Evolutionary conservation across 2,888 invertebrate species (phyloP).

Genomic region (Chymomyza procnemis): DNA sequence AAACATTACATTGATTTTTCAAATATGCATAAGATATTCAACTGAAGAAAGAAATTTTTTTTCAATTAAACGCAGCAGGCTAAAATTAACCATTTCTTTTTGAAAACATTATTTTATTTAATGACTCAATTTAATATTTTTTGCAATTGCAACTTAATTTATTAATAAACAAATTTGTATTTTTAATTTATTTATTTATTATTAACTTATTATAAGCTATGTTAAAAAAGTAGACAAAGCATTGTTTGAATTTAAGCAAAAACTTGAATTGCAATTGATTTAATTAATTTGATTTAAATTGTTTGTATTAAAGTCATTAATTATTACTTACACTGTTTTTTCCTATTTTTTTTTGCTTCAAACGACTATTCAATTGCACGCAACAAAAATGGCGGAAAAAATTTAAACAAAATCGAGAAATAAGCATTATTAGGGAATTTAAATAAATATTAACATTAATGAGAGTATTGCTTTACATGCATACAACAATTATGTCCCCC

Average conservation of each 20-base stretch:
- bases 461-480: not conserved
- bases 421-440: not conserved
- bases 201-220: not conserved
- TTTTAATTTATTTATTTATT: not conserved
- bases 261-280: not conserved
- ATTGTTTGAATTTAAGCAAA: not conserved
- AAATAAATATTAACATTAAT: not conserved
- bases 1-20: too few species aligned
- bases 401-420: not conserved
- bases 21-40: too few species aligned
- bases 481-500: not conserved
- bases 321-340: not conserved
- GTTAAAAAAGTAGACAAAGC: not conserved
- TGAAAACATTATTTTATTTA: too few species aligned
- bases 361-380: not conserved
- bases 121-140: too few species aligned
- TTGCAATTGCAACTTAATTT: not conserved
- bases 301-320: not conserved
- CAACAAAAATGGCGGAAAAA: not conserved
- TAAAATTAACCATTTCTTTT: too few species aligned
- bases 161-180: not conserved
- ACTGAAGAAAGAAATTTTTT: too few species aligned
- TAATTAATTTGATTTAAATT: not conserved
- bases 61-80: too few species aligned
- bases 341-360: too few species aligned